Evolutionary conservation across 2,113 vertebrate species (phyloP).

Genomic region (Circaetus gallicus): DNA sequence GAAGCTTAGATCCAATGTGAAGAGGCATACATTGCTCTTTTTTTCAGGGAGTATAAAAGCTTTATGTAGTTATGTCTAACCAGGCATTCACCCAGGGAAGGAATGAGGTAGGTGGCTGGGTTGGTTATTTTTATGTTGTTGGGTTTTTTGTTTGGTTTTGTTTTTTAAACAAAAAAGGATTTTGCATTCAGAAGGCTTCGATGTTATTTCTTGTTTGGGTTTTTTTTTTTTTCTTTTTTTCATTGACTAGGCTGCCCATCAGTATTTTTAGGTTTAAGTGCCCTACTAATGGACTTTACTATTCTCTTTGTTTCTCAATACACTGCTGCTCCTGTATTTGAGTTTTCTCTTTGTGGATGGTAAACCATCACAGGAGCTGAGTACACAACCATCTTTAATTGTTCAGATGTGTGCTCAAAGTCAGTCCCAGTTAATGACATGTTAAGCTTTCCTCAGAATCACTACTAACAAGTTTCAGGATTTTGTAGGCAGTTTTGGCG

Average conservation of each 20-base stretch:
- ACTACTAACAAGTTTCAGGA: neutral
- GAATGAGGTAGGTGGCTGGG: neutral
- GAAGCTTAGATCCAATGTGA: neutral
- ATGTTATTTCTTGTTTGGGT: rapidly evolving
- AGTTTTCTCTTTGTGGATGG: neutral
- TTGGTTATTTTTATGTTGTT: neutral
- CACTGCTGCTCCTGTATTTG: neutral
- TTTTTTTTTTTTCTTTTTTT: neutral
- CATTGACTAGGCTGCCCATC: neutral
- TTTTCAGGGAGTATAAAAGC: neutral
- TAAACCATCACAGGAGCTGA: neutral
- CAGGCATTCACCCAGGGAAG: neutral
- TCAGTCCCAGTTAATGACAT: neutral
- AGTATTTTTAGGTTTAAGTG: neutral
- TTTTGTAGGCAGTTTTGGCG: neutral
- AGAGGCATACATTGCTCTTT: neutral
- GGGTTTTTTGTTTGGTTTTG: neutral
- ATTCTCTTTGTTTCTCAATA: neutral
- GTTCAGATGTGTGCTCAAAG: neutral
- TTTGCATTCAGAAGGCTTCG: neutral
- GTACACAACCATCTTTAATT: neutral
- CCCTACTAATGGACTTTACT: neutral
- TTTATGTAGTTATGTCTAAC: neutral
- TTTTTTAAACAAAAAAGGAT: neutral
- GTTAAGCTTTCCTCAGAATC: neutral